A percentile compares a stretch with the other conserved stretches of the same genome.
Conservation (phyloP, 1,140 invertebrate species). For the Drosophila subobscura region DNA sequence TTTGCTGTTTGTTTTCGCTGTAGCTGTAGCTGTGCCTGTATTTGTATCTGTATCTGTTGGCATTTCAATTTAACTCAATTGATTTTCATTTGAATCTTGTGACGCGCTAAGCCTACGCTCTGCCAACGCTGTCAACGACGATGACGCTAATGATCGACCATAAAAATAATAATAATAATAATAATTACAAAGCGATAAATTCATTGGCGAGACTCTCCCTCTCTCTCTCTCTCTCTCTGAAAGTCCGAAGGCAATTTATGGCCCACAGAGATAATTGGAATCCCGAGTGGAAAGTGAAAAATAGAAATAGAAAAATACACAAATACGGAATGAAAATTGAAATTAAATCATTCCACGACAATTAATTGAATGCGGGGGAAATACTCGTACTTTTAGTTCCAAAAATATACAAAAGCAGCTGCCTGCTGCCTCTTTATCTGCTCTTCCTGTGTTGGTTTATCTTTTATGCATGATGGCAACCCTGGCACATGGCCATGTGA, state of each 20-base stretch:
- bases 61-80: conserved; percentile 73
- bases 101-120: conserved; percentile 34
- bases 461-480: conserved; percentile 58
- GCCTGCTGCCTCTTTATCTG: not conserved
- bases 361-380: too few species aligned
- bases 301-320: not conserved
- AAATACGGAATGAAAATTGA: too few species aligned
- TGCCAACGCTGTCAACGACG: not conserved
- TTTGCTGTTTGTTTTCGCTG: conserved; percentile 2
- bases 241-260: too few species aligned
- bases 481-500: conserved; percentile 33
- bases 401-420: too few species aligned
- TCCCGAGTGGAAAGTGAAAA: not conserved
- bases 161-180: conserved; percentile 9
- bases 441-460: conserved; percentile 14
- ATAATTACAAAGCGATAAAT: conserved; percentile 73
- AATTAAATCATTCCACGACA: too few species aligned
- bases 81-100: conserved; percentile 69
- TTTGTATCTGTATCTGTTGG: conserved; percentile 25
- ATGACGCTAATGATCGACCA: conserved; percentile 68
- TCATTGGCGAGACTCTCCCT: conserved; percentile 39
- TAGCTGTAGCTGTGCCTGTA: conserved; percentile 1
- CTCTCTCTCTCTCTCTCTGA: not conserved
- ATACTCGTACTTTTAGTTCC: too few species aligned
- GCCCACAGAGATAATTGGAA: too few species aligned